Conservation (phyloP, 2,888 invertebrate genomes). For the Tuta absoluta region DNA sequence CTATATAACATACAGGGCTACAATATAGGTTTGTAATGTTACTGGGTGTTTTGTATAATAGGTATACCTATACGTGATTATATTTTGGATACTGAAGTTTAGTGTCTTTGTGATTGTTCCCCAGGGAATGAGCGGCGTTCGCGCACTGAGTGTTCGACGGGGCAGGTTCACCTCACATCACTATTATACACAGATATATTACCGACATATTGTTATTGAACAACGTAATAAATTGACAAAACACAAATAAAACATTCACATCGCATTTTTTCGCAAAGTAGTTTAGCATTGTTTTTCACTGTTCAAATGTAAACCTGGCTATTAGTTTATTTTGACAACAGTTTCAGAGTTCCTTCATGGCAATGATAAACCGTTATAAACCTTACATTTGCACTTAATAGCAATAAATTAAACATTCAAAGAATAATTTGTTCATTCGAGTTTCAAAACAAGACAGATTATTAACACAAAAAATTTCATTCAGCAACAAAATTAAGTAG, state of each 20-base stretch:
- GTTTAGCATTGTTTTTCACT: background rate
- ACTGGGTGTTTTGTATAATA: conserved; percentile 39
- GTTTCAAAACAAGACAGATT: background rate
- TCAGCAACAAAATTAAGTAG: background rate
- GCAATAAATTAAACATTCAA: conserved; percentile 6
- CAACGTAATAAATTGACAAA: background rate
- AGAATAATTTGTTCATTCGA: conserved; percentile 3
- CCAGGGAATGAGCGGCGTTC: background rate
- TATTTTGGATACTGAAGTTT: conserved; percentile 51
- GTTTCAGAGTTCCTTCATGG: background rate
- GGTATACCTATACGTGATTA: conserved; percentile 47
- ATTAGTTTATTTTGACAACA: background rate
- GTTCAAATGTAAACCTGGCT: conserved; percentile 1
- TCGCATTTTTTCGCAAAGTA: conserved; percentile 12
- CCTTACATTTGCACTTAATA: conserved; percentile 24
- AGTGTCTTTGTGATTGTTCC: conserved; percentile 31
- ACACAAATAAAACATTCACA: conserved; percentile 11
- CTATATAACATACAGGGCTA: conserved; percentile 42
- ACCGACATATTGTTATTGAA: background rate
- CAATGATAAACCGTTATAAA: background rate
- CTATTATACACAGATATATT: background rate
- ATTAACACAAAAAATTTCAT: background rate
- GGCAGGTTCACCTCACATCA: background rate
- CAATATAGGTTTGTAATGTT: conserved; percentile 43
- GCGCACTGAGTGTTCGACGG: background rate